A percentile compares a stretch with the other conserved stretches of the same genome.
These are phyloP conservation scores for Oegoconia quadripuncta DNA, from an alignment of 2,888 invertebrate genomes.

Conservation along the genomic window DNA sequence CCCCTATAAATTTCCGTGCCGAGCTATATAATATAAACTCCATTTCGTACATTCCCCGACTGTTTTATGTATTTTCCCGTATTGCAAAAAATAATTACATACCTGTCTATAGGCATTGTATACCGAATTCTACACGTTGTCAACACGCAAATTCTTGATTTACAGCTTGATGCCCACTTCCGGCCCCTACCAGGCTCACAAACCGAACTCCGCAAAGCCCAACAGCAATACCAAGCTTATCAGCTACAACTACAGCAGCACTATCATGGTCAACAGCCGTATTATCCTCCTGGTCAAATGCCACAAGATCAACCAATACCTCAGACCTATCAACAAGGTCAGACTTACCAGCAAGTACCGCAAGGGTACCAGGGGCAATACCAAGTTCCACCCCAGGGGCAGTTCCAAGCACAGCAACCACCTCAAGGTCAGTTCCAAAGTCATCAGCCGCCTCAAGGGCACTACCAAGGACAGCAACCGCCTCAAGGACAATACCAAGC, in stretches of 20 bases:
- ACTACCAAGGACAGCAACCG: conserved; percentile 20
- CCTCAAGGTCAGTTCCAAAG: conserved; percentile 20
- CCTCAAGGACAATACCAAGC: conserved; percentile 23
- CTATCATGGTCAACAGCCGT: conserved; percentile 27
- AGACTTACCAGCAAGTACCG: conserved; percentile 32
- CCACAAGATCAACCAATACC: conserved; percentile 21
- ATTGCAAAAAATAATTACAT: too few relatives aligned
- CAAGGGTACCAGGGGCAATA: conserved; percentile 32
- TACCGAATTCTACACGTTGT: background rate
- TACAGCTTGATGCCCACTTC: conserved; percentile 61
- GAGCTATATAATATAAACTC: too few relatives aligned
- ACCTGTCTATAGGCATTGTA: background rate
- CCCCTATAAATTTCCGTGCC: too few relatives aligned
- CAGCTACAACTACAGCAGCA: conserved; percentile 25
- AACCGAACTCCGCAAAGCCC: conserved; percentile 58
- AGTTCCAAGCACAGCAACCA: conserved; percentile 16
- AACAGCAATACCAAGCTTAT: conserved; percentile 42
- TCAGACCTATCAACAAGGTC: conserved; percentile 19
- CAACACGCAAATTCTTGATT: background rate
- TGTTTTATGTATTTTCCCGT: too few relatives aligned
- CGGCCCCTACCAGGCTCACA: conserved; percentile 60
- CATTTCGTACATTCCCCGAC: too few relatives aligned
- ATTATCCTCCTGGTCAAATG: conserved; percentile 25
- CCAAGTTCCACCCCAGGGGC: conserved; percentile 26
- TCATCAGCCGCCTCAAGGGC: conserved; percentile 24